phyloP scores from a whole-genome alignment of 2,113 vertebrate genomes.

The Megaptera novaeangliae region DNA sequence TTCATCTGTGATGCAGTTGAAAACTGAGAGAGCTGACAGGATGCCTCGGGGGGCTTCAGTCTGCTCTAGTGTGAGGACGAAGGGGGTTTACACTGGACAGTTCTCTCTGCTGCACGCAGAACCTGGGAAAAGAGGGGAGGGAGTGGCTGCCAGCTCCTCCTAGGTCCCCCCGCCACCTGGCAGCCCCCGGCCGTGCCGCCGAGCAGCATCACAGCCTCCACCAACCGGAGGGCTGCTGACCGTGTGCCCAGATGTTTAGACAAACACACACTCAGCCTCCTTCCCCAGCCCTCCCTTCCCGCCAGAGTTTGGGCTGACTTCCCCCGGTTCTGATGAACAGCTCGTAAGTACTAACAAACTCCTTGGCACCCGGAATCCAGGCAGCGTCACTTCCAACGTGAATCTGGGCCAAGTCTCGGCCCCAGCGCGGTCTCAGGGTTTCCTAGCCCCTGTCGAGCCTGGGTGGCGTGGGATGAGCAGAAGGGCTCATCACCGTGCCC shows the following conservation, averaged over 20 bases:
- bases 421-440: background rate
- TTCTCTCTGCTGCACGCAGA: too few relatives aligned
- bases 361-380: background rate
- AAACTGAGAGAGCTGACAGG: background rate
- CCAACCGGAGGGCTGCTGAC: background rate
- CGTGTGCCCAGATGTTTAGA: background rate
- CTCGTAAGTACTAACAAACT: background rate
- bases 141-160: background rate
- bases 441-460: background rate
- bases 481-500: background rate
- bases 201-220: background rate
- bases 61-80: background rate
- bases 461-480: background rate
- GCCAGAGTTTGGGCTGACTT: background rate
- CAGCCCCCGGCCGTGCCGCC: fast-evolving
- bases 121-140: too few relatives aligned
- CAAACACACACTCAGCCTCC: background rate
- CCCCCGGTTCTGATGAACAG: background rate
- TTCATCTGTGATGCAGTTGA: background rate
- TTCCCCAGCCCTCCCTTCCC: background rate
- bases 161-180: background rate
- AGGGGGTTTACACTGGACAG: background rate
- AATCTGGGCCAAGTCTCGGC: background rate
- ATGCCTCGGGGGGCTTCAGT: background rate
- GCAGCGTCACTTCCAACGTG: background rate